Conservation (phyloP, 2,113 vertebrate genomes). For the Ctenomys sociabilis region DNA sequence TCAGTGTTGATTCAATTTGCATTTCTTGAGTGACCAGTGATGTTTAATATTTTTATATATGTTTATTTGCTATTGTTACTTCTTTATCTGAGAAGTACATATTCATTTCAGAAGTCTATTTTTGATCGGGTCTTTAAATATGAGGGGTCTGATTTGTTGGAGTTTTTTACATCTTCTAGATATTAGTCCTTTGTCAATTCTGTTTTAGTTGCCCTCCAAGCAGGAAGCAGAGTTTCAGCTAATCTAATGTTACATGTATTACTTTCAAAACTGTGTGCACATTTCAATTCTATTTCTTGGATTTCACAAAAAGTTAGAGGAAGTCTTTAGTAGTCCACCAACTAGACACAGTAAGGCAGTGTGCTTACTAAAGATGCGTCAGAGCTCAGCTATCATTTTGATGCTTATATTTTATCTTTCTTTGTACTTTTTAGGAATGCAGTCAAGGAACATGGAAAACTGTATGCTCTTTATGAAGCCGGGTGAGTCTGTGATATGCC, state of each 20-base stretch:
- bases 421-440: constrained; percentile 92
- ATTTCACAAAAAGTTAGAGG: not conserved
- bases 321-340: not conserved
- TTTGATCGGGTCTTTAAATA: no score
- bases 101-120: no score
- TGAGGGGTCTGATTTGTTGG: no score
- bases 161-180: no score
- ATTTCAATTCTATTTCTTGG: not conserved
- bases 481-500: constrained; percentile 87
- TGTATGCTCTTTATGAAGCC: constrained; percentile 95
- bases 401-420: not conserved
- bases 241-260: not conserved
- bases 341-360: not conserved
- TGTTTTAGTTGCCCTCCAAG: not conserved
- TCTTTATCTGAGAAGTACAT: no score
- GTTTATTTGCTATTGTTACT: no score
- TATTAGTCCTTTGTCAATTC: no score
- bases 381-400: not conserved
- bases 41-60: no score
- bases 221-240: not conserved
- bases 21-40: no score
- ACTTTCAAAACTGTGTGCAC: not conserved
- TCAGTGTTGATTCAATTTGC: no score
- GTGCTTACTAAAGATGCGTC: not conserved
- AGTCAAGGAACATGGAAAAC: constrained; percentile 94